Evolutionary conservation across 2,888 invertebrate species (phyloP).

Genomic region (Hetaerina titia): DNA sequence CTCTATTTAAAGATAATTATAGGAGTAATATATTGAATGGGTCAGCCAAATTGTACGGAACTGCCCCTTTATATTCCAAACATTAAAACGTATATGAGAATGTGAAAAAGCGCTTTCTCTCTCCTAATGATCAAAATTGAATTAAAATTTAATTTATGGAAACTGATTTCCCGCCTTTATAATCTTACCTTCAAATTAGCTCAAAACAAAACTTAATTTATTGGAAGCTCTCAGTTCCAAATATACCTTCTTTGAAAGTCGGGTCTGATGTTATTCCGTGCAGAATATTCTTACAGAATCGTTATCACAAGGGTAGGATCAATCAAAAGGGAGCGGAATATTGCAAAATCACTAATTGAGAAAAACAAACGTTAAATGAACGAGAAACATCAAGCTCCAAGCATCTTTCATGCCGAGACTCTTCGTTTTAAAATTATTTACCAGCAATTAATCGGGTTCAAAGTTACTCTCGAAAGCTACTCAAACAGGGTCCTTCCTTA

Average conservation of each 20-base stretch:
- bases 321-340: not conserved
- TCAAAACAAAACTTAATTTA: not conserved
- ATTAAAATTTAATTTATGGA: too few species aligned
- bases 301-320: not conserved
- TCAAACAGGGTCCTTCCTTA: not conserved
- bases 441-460: not conserved
- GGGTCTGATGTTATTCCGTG: not conserved
- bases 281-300: not conserved
- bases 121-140: too few species aligned
- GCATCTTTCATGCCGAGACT: not conserved
- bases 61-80: too few species aligned
- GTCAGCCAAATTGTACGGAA: too few species aligned
- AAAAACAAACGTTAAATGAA: not conserved
- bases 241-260: not conserved
- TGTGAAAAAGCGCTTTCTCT: too few species aligned
- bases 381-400: not conserved
- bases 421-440: conserved; percentile 1
- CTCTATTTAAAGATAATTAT: too few species aligned
- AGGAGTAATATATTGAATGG: too few species aligned
- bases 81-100: too few species aligned
- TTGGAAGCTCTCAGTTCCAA: not conserved
- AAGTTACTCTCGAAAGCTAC: not conserved
- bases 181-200: too few species aligned
- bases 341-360: not conserved
- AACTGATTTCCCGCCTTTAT: too few species aligned